Base-by-base conservation (phyloP, 2,797 vertebrate species). In the Sylvia borin region DNA sequence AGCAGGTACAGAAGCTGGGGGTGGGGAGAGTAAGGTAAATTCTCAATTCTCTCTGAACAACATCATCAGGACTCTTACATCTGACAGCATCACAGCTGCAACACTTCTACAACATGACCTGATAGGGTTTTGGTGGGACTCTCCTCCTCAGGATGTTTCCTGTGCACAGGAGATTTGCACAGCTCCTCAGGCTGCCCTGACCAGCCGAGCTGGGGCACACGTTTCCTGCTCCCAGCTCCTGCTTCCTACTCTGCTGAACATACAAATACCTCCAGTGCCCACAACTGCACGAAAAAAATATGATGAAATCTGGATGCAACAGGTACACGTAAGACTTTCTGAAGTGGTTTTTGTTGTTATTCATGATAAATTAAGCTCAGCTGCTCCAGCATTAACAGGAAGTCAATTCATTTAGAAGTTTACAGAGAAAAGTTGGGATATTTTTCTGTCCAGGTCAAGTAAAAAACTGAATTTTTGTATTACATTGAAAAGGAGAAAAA, bases 291-390 rank as follows among this genome's bases (percentile, higher is more conserved):
- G 43, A 60, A 67, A 19, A 92, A 87, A 47, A 24, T 22, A 74
- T 24, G 1, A 67, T 47, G 53, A 91, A 77, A 91, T 72, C 36
- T 70, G 70, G n/a, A 91, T 31, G 40, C n/a, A 61, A 78, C 6
- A 29, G 64, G 47, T 47, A 83, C 34, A 71, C 2, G 0, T 61
- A 80, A 79, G 42, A 31, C 14, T 88, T 83, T 91, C 43, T 77
- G 29, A 87, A 89, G 40, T 55, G 36, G 11, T 90, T 92, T 83
- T 68, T 54, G 55, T 83, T 75, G 74, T 34, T 72, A 36, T 77
- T 85, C 24, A 31, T 26, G 36, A 74, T n/a, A 83, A 93, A 92
- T 80, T 90, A 80, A 85, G 29, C 29, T 91, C 91, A 91, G 75
- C 34, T 94, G 71, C 65, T 85, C 20, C n/a, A 91, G 29, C 34